These are phyloP conservation scores for Polyommatus iphigenia DNA, from an alignment of 2,888 invertebrate genomes.

Conservation along the genomic window DNA sequence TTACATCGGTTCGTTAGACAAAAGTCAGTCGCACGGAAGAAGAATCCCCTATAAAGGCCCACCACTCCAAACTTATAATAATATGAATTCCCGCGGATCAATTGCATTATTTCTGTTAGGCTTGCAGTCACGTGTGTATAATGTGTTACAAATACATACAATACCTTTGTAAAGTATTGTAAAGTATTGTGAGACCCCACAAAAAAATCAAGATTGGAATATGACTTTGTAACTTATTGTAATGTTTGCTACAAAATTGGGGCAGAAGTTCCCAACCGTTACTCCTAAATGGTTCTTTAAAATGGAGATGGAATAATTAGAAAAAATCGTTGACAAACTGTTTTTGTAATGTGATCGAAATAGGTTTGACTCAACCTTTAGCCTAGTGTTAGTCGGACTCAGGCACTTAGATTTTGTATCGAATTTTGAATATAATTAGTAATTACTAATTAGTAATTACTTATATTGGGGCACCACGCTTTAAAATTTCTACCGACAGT, in stretches of 20 bases:
- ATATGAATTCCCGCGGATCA: slow-evolving; percentile 63
- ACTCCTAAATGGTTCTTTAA: neutral
- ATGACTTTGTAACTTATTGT: slow-evolving; percentile 19
- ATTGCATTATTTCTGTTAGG: slow-evolving; percentile 68
- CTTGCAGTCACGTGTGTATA: slow-evolving; percentile 54
- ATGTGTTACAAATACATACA: slow-evolving; percentile 50
- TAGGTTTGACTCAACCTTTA: no score
- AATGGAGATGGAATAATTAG: neutral
- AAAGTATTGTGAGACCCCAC: neutral
- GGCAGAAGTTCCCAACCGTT: neutral
- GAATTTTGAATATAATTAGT: no score
- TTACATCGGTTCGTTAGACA: slow-evolving; percentile 48
- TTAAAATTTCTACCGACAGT: no score
- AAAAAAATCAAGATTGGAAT: slow-evolving; percentile 12
- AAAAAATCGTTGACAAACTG: neutral
- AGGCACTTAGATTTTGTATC: no score
- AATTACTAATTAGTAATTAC: no score
- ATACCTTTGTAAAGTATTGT: neutral
- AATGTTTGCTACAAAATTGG: neutral
- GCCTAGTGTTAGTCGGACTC: no score
- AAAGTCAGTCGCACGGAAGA: slow-evolving; percentile 61
- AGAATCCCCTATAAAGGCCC: slow-evolving; percentile 62
- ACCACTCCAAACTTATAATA: slow-evolving; percentile 67
- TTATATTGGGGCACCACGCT: no score
- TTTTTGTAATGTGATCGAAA: no score